Percentiles rank a stretch among this genome's conserved stretches.
Conservation (phyloP, 2,888 invertebrate genomes). For the Synanthedon myopaeformis region DNA sequence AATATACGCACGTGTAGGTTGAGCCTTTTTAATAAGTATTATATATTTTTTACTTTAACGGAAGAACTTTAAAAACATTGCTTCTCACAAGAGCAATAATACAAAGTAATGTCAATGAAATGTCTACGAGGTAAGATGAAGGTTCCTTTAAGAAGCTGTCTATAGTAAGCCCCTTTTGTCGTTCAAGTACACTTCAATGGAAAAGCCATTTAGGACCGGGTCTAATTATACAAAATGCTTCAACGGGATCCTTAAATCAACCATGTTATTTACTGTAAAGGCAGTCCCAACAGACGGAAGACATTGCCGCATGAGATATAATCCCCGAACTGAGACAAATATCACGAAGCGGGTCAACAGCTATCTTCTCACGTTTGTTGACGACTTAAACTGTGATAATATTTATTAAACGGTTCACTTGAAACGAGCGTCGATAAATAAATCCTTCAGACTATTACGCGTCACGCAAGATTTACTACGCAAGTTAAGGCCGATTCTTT, state of each 20-base stretch:
- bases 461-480: conserved; percentile 64
- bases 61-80: conserved; percentile 47
- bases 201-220: conserved; percentile 32
- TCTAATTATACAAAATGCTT: conserved; percentile 56
- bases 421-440: conserved; percentile 62
- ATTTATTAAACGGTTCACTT: conserved; percentile 67
- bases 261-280: conserved; percentile 53
- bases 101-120: conserved; percentile 43
- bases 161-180: conserved; percentile 53
- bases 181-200: conserved; percentile 49
- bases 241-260: conserved; percentile 37
- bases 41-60: conserved; percentile 32
- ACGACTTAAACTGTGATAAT: conserved; percentile 66
- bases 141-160: conserved; percentile 35
- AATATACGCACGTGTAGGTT: neutral
- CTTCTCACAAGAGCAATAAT: conserved; percentile 30
- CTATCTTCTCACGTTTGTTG: conserved; percentile 70
- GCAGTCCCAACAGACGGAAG: conserved; percentile 56
- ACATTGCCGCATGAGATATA: conserved; percentile 50
- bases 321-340: conserved; percentile 64
- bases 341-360: conserved; percentile 67
- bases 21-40: neutral
- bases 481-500: conserved; percentile 46
- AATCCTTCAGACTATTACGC: conserved; percentile 55
- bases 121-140: conserved; percentile 40